Evolutionary conservation across 2,113 vertebrate genomes (phyloP).

Genomic region (Apistogramma diplotaenia): DNA sequence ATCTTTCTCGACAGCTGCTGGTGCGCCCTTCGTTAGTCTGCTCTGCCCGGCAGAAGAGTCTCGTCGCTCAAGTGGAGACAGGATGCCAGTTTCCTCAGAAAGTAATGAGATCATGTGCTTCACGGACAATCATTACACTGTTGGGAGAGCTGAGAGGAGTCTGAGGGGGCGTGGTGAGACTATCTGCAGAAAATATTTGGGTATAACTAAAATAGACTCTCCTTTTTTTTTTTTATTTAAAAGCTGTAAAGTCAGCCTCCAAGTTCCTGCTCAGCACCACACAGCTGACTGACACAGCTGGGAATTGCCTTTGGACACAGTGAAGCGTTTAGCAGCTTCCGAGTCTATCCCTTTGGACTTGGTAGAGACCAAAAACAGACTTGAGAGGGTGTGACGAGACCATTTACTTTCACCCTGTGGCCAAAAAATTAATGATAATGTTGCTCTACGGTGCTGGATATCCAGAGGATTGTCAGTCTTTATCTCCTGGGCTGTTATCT

Average conservation of each 20-base stretch:
- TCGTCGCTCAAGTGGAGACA: background rate
- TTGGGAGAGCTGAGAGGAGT: background rate
- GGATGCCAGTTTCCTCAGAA: conserved; percentile 16
- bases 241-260: accelerated
- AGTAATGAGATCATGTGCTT: conserved; percentile 30
- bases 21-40: background rate
- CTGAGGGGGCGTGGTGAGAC: background rate
- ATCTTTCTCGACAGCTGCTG: background rate
- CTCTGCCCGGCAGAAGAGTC: conserved; percentile 5
- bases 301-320: background rate
- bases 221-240: background rate
- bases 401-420: background rate
- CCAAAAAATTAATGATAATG: background rate
- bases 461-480: background rate
- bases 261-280: background rate
- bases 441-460: background rate
- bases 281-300: background rate
- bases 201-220: background rate
- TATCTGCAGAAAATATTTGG: background rate
- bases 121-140: conserved; percentile 3
- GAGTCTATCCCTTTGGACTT: background rate
- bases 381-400: background rate
- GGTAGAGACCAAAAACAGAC: background rate
- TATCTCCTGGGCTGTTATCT: background rate
- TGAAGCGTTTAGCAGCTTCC: background rate